Evolutionary conservation across 1,140 invertebrate species (phyloP), one percentile per base, ranked within the genome.

Genomic region (Spodoptera litura): DNA sequence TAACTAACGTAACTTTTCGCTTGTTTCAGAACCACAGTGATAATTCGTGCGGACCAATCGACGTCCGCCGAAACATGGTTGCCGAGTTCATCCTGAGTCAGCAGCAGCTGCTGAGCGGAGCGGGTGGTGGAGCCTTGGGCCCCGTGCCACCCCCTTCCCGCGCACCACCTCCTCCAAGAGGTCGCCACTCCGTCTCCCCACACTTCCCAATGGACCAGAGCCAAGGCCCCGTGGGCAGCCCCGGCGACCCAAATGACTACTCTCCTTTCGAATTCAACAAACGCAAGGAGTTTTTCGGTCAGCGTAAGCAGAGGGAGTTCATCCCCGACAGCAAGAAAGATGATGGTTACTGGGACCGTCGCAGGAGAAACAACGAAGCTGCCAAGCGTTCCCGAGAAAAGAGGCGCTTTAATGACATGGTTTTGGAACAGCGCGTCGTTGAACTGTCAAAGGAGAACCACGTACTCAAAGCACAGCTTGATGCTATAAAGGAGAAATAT

Each of bases 251-350:
- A 81, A 76, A 89, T 84, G 88, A 94, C 87, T 91, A 94, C 79
- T 83, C 91, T 3, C 81, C 85, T 49, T 96, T 95, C 75, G 95
- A 97, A 74, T 95, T 96, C 83, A 87, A 85, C 70, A 96, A 96
- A 83, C 94, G 97, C 79, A 97, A 97, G 88, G 97, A 98, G 62
- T 95, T 98, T 78, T 97, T 98, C 89, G 96, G 97, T 13, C 98
- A 98, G 85, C 96, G 99, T 73, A 99, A 99, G 88, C 98, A 99
- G 89, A 96, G 99, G 2, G 98, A 99, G 89, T 99, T 99, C 92
- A 99, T 99, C 70, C 99, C 99, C 0, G 99, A 99, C 87, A 98
- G 97, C 91, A 99, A 99, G 88, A 99, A 99, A 91, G 99, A 99
- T 87, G 98, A 99, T 84, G 98, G 97, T 84, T 99, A 99, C 94